Conservation (phyloP, 2,113 vertebrate genomes). For the Mystacornis crossleyi region DNA sequence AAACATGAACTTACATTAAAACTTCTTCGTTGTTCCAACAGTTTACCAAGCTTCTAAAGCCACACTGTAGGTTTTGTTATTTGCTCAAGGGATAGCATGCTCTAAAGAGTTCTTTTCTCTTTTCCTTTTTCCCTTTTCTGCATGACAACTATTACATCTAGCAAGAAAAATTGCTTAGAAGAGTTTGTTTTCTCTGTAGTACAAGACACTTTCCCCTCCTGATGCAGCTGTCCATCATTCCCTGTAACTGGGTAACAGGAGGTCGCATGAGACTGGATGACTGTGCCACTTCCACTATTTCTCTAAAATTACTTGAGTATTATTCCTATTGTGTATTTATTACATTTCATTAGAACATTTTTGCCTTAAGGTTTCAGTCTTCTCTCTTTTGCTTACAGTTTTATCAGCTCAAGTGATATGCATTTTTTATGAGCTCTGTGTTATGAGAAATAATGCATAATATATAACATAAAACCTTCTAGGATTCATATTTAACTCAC, state of each 20-base stretch:
- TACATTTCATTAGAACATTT: background rate
- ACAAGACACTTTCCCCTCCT: background rate
- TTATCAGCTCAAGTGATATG: background rate
- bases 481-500: background rate
- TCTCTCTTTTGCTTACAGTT: background rate
- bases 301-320: background rate
- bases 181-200: background rate
- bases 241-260: background rate
- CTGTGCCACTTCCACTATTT: background rate
- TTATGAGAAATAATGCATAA: background rate
- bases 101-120: background rate
- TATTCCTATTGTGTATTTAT: background rate
- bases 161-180: background rate
- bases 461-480: background rate
- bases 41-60: background rate
- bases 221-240: background rate
- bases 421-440: background rate
- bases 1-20: background rate
- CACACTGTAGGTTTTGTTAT: background rate
- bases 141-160: background rate
- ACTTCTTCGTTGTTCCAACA: background rate
- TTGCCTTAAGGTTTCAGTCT: background rate
- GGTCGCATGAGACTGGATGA: background rate
- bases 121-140: background rate
- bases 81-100: background rate